Evolutionary conservation across 2,888 invertebrate genomes (phyloP).

Genomic region (Cepaea hortensis): DNA sequence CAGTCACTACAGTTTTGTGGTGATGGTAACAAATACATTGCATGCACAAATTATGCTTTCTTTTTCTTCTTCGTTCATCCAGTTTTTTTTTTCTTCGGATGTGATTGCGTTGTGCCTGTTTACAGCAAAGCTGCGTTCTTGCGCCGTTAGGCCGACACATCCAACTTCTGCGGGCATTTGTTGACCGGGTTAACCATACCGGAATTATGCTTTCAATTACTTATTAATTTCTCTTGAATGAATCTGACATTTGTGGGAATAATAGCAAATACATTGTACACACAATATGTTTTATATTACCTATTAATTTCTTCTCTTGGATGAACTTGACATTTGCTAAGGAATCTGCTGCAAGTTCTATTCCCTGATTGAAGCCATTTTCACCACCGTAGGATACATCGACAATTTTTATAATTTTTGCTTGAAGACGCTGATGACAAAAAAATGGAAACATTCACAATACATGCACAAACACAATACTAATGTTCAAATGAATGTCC

Average conservation of each 20-base stretch:
- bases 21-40: neutral
- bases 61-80: no score
- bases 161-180: no score
- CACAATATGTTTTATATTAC: conserved; percentile 76
- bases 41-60: neutral
- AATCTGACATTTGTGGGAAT: no score
- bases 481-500: no score
- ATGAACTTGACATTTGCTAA: conserved; percentile 99
- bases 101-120: no score
- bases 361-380: conserved; percentile 99
- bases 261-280: neutral
- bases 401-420: conserved; percentile 97
- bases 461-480: neutral
- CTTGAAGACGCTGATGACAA: conserved; percentile 89
- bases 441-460: neutral
- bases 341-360: conserved; percentile 98
- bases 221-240: no score
- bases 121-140: no score
- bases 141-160: no score
- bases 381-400: conserved; percentile 99
- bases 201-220: no score
- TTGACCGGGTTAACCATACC: no score
- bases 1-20: no score
- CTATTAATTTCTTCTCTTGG: conserved; percentile 99
- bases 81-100: no score